These are phyloP conservation scores for Daphoenositta chrysoptera DNA, from an alignment of 2,113 vertebrate genomes.

Conservation along the genomic window DNA sequence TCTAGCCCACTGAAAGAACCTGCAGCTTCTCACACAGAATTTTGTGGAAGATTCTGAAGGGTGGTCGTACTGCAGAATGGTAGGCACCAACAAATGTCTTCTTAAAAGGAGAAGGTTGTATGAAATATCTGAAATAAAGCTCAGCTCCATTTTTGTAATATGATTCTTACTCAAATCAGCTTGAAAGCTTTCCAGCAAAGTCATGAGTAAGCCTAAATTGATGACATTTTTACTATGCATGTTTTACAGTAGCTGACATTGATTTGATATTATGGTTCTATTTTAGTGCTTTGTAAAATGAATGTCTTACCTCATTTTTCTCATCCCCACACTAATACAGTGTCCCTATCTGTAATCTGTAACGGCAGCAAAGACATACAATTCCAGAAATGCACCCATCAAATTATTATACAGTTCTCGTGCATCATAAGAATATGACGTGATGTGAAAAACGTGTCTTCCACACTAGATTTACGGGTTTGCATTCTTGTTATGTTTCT, in stretches of 20 bases:
- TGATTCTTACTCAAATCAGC: background rate
- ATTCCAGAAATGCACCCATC: background rate
- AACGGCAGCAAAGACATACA: background rate
- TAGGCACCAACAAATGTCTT: background rate
- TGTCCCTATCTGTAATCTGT: background rate
- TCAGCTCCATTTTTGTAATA: background rate
- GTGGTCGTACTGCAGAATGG: background rate
- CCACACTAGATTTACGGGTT: background rate
- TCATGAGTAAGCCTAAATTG: background rate
- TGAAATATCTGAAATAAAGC: background rate
- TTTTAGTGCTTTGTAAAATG: background rate
- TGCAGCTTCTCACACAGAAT: background rate
- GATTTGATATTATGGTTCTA: background rate
- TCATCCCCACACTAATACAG: background rate
- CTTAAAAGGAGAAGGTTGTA: background rate
- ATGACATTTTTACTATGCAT: background rate
- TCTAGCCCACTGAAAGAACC: background rate
- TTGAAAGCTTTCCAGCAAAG: background rate
- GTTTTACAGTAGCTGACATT: background rate
- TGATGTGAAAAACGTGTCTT: background rate
- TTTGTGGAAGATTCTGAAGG: background rate
- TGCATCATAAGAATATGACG: background rate
- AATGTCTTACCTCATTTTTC: background rate
- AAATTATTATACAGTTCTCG: background rate
- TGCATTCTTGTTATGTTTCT: background rate